These are phyloP conservation scores for Spea hammondii DNA, from an alignment of 2,797 vertebrate species.

Conservation along the genomic window DNA sequence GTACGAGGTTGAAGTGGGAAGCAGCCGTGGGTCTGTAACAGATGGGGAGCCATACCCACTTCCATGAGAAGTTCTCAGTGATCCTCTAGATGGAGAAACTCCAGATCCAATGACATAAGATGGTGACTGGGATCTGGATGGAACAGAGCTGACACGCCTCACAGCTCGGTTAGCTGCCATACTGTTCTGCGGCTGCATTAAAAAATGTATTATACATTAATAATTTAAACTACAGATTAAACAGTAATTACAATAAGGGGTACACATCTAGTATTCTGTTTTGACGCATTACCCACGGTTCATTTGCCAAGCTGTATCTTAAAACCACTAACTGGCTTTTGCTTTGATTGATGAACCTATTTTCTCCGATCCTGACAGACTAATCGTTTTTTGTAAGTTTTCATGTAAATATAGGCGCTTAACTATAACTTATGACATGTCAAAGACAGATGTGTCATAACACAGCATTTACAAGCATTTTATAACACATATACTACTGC, in stretches of 20 bases:
- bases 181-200: conserved; percentile 65
- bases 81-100: conserved; percentile 85
- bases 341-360: conserved; percentile 20
- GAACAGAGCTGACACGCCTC: conserved; percentile 90
- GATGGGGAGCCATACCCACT: conserved; percentile 85
- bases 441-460: too few species aligned
- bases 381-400: conserved; percentile 6
- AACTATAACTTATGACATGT: conserved; percentile 1
- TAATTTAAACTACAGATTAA: neutral
- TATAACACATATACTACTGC: too few species aligned
- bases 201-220: neutral
- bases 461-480: too few species aligned
- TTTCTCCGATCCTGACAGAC: conserved; percentile 10
- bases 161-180: conserved; percentile 77
- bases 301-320: neutral
- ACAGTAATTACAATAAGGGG: neutral
- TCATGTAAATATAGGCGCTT: conserved; percentile 4
- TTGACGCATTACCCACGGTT: neutral
- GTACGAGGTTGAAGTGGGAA: conserved; percentile 73
- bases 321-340: conserved; percentile 16
- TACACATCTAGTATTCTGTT: neutral
- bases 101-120: conserved; percentile 78
- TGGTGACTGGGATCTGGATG: conserved; percentile 89
- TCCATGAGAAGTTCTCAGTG: conserved; percentile 81
- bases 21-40: conserved; percentile 77